Evolutionary conservation across 23 tunicate genomes (phyloP), one percentile per base, ranked within the genome.

Genomic region (Ascidia mentula): DNA sequence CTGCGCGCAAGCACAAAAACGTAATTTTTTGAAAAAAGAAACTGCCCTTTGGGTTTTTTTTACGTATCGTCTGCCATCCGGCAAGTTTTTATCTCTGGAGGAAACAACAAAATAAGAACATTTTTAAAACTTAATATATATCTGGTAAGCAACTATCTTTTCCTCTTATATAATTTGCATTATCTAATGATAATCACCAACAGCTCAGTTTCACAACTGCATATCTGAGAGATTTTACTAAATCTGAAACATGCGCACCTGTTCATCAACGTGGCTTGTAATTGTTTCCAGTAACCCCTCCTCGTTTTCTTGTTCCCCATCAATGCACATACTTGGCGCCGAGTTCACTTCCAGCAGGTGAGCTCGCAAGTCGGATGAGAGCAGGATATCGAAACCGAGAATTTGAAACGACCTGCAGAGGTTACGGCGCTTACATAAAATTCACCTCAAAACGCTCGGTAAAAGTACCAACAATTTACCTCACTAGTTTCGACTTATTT

Each of bases 321-420:
- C 98, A 37, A 88, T 85, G 37, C 94, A 60, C 72, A 88, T 75
- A 45, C 98, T 93, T 18, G 98, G 98, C 4, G 89, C 87, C 17
- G 98, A 94, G 72, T 93, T 93, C 0, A 93, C 93, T 74, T 93
- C 98, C 38, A 93, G 72, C 72, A 93, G 81, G 59, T 85, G 85
- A 20, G 89, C 90, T 70, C 84, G 73, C 79, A 87, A 31, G 34
- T 93, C 92, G 18, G 92, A 88, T 8, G 98, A 83, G 30, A 93
- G 70, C 81, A 93, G 59, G 75, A 93, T 84, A 45, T 93, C 98
- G 46, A 93, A 93, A 4, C 98, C 98, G n/a, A 93, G 76, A 53
- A 93, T 84, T 60, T 93, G 98, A 76, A 93, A 93, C 34, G 89
- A 80, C 76, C 98, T 93, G 75, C 18, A 72, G 45, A 38, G 65